Percentiles rank a stretch among this genome's conserved stretches.
These are phyloP conservation scores for Paratrypauchen microcephalus DNA, from an alignment of 2,797 vertebrate genomes.

Conservation along the genomic window DNA sequence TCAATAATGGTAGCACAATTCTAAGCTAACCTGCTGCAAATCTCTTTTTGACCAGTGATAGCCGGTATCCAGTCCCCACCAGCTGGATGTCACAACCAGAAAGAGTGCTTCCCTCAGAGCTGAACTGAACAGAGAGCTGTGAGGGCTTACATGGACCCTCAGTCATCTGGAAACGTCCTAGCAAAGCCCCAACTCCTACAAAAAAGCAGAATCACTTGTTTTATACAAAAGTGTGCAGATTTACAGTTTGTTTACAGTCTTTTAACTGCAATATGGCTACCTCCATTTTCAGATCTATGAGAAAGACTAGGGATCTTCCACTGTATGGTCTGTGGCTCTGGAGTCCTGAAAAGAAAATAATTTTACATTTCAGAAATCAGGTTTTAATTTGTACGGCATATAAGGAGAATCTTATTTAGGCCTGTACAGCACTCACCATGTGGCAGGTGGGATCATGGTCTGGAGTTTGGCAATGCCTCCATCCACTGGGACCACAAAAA, in stretches of 20 bases:
- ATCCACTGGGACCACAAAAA: conserved; percentile 90
- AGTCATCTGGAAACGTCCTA: conserved; percentile 90
- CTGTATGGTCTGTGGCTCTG: conserved; percentile 92
- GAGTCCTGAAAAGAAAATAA: conserved; percentile 81
- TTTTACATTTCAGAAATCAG: conserved; percentile 1
- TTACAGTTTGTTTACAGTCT: background rate
- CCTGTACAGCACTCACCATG: conserved; percentile 80
- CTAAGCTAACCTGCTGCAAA: conserved; percentile 89
- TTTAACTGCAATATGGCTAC: conserved; percentile 60
- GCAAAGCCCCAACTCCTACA: conserved; percentile 91
- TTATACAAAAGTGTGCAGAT: background rate
- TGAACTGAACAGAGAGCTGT: conserved; percentile 92
- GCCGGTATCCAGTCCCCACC: conserved; percentile 90
- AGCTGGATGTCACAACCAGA: conserved; percentile 96
- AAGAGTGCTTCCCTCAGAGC: conserved; percentile 93
- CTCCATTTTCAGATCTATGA: conserved; percentile 96
- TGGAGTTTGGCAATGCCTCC: conserved; percentile 90
- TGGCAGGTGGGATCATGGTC: conserved; percentile 91
- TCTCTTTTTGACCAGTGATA: conserved; percentile 96
- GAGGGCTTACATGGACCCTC: conserved; percentile 90
- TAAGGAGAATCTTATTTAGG: too few species aligned
- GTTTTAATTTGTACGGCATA: background rate
- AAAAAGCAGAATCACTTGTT: conserved; percentile 1
- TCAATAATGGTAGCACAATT: background rate
- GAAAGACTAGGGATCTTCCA: conserved; percentile 98